Evolutionary conservation across 2,113 vertebrate species (phyloP).

Genomic region (Pteropus alecto): DNA sequence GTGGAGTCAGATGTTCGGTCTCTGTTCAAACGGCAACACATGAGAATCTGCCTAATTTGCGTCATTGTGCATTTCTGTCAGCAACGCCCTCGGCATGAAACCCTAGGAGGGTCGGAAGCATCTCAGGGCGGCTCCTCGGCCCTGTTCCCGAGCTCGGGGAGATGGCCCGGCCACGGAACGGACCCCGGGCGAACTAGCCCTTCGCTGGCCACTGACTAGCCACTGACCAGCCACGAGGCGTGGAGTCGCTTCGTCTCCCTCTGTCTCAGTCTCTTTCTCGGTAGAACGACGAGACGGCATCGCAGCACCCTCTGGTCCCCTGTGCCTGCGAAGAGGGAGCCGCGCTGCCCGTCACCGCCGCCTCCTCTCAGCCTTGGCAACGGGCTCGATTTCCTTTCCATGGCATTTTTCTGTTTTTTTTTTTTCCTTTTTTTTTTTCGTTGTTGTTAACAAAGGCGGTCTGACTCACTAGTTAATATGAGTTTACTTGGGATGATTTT

Average conservation of each 20-base stretch:
- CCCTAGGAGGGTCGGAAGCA: not conserved
- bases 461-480: not conserved
- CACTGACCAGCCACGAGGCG: not conserved
- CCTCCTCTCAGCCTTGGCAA: not conserved
- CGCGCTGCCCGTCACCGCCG: not conserved
- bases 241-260: not conserved
- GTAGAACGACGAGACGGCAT: not conserved
- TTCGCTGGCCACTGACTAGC: too few species aligned
- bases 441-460: not conserved
- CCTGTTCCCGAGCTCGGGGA: not conserved
- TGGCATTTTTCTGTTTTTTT: not conserved
- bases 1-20: constrained; percentile 66
- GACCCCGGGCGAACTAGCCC: too few species aligned
- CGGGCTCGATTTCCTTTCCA: not conserved
- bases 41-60: constrained; percentile 57
- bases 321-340: not conserved
- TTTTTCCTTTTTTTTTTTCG: too few species aligned
- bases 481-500: constrained; percentile 41
- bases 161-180: not conserved
- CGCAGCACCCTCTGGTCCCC: not conserved
- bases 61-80: constrained; percentile 64
- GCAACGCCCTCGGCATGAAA: constrained; percentile 48
- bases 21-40: constrained; percentile 66
- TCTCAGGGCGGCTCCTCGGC: not conserved
- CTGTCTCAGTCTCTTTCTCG: not conserved